phyloP scores from a whole-genome alignment of 2,113 vertebrate species.

The Macrotis lagotis region DNA sequence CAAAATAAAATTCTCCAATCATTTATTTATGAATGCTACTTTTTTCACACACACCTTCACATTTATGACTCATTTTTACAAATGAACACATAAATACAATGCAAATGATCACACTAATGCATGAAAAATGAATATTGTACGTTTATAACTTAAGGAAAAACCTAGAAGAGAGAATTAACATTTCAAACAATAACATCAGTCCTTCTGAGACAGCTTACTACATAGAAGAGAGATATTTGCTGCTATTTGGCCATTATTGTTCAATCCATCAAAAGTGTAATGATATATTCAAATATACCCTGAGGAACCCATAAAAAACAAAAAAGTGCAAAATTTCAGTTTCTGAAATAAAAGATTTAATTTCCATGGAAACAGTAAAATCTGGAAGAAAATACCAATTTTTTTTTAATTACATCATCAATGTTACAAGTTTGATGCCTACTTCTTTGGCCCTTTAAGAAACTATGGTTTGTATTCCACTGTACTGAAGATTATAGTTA shows the following conservation, averaged over 20 bases:
- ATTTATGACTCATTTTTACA: conserved; percentile 5
- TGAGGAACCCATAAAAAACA: conserved; percentile 35
- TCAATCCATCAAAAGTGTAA: conserved; percentile 35
- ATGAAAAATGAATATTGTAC: conserved; percentile 10
- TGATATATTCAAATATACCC: not conserved
- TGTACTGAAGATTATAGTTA: not conserved
- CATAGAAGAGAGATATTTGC: conserved; percentile 34
- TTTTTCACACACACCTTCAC: not conserved
- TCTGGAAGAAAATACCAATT: not conserved
- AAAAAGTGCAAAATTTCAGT: conserved; percentile 32
- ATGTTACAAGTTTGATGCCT: not conserved
- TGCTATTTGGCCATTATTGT: conserved; percentile 28
- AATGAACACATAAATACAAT: conserved; percentile 19
- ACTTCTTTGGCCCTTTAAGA: not conserved
- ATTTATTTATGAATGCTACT: not conserved
- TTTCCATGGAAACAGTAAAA: conserved; percentile 40
- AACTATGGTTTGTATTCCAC: not conserved
- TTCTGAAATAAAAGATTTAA: conserved; percentile 35
- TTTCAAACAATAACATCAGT: conserved; percentile 22
- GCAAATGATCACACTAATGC: not conserved
- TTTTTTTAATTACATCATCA: not conserved
- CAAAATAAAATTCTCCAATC: not conserved
- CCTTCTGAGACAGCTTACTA: not conserved
- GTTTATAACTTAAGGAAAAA: conserved; percentile 40
- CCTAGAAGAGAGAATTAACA: conserved; percentile 32